Base-by-base conservation (phyloP, 2,888 invertebrate species). In the Polyommatus iphigenia region DNA sequence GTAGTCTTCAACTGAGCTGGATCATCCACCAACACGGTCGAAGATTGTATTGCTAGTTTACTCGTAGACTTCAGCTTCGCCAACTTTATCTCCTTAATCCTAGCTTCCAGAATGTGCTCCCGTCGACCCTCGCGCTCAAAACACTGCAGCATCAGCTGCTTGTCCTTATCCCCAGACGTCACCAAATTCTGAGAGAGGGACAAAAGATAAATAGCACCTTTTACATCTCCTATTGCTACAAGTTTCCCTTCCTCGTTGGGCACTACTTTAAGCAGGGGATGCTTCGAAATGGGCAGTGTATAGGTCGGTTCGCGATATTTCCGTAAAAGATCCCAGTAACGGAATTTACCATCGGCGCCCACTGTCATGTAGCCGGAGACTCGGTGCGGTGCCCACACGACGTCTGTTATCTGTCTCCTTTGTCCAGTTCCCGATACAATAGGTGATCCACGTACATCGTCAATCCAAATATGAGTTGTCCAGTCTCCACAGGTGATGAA, bases 91-190 rank as follows among this genome's bases (percentile, higher is more conserved):
- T 98, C 98, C 83, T 98, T 95, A 79, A 97, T 96, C 83, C 98
- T 96, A 0, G 97, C 96, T 87, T 98, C 98, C 80, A 98, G 93
- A 80, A 98, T 98, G 89, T 97, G 98, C 87, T 98, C 98, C 77
- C 98, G 94, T 76, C 96, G 95, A 77, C 96, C 96, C 91, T 98
- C 98, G 76, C 98, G 95, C 81, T 98, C 98, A 85, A 98, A 96
- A 93, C 96, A 96, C 96, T 97, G 86, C 6, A 87, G 82, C 83
- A 97, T 93, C 2, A 96, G 85, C 18, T 94, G 93, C 84, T 97
- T 97, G 85, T 97, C 97, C 83, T 95, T 95, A 81, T 96, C 95
- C 32, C 95, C 95, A 80, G 96, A 95, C 72, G 90, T 87, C 18
- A 95, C 94, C 85, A 97, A 94, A 80, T 95, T 95, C 76, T 96